Base-by-base conservation (phyloP, 1,140 invertebrate genomes). In the Zelostemma sp. region DNA sequence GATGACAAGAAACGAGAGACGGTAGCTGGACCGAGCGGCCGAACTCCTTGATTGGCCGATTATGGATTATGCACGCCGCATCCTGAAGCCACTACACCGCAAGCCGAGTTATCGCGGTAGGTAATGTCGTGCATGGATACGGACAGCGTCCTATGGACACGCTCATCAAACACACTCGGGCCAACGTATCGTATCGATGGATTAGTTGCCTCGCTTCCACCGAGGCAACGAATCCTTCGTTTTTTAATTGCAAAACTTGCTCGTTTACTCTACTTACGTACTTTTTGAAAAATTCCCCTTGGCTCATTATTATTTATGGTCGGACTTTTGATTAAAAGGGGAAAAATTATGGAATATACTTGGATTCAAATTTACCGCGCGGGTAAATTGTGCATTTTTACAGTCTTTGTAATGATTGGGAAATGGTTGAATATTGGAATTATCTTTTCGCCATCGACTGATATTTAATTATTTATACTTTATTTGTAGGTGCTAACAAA, bases 31-130 rank as follows among this genome's bases (percentile, higher is more conserved):
- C 66, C 64, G 60, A 51, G 67, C 56, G 60, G 35, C 56, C 67
- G 65, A 41, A 65, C 73, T 65, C 53, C 62, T 76, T 70, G 74
- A 79, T 79, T 79, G 72, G 73, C 51, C 73, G 74, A 79, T 79
- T 79, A 79, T 60, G 50, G 76, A 79, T 79, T 79, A 78, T 79
- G 58, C 77, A 79, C 69, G 77, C 61, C 73, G 67, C 72, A 64
- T 68, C 68, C 74, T 57, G 38, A 8, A 46, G 16, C 43, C 43
- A 19, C 43, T 18, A 15, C 11, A 46, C 43, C 43, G 43, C 43
- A 11, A 46, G 43, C 43, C 18, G 12, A 19, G 33, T 11, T 46
- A 46, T 46, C 43, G 17, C 43, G 17, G 1, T 46, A 15, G 16
- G 43, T 19, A 46, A 46, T 19, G 43, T 19, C 43, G 6, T 43